Percentiles rank a stretch among this genome's conserved stretches.
Evolutionary conservation across 2,888 invertebrate species (phyloP).

Genomic region (Nycteola revayana): DNA sequence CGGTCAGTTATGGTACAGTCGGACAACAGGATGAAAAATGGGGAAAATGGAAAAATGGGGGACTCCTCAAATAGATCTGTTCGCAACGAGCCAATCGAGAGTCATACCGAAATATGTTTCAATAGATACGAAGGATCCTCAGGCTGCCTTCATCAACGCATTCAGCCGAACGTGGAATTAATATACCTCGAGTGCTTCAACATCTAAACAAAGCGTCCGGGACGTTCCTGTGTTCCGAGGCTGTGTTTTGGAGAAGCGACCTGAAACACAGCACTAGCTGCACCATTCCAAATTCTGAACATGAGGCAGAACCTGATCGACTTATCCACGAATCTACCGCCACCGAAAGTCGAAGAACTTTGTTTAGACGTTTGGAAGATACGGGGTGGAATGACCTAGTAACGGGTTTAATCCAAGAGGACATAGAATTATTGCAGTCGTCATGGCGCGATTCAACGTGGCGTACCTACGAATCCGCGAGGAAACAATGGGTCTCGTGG

Average conservation of each 20-base stretch:
- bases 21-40: constrained; percentile 32
- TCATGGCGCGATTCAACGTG: constrained; percentile 18
- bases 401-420: neutral
- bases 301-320: constrained; percentile 16
- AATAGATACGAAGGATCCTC: constrained; percentile 1
- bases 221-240: constrained; percentile 13
- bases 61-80: constrained; percentile 11
- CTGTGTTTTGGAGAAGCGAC: constrained; percentile 20
- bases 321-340: constrained; percentile 13
- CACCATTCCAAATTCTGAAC: constrained; percentile 16
- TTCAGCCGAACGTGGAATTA: constrained; percentile 12
- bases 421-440: constrained; percentile 4
- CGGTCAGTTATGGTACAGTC: constrained; percentile 19
- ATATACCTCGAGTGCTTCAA: constrained; percentile 21
- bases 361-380: constrained; percentile 27
- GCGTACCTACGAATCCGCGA: constrained; percentile 12
- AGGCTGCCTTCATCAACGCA: constrained; percentile 3
- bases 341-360: constrained; percentile 8
- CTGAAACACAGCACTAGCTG: constrained; percentile 14
- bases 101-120: constrained; percentile 1
- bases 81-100: constrained; percentile 1
- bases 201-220: constrained; percentile 23
- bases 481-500: constrained; percentile 18
- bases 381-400: constrained; percentile 27
- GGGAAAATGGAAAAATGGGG: constrained; percentile 13